A percentile compares a stretch with the other conserved stretches of the same genome.
Conservation (phyloP, 53 echinoderm and acorn worm genomes). For the Crossaster papposus region DNA sequence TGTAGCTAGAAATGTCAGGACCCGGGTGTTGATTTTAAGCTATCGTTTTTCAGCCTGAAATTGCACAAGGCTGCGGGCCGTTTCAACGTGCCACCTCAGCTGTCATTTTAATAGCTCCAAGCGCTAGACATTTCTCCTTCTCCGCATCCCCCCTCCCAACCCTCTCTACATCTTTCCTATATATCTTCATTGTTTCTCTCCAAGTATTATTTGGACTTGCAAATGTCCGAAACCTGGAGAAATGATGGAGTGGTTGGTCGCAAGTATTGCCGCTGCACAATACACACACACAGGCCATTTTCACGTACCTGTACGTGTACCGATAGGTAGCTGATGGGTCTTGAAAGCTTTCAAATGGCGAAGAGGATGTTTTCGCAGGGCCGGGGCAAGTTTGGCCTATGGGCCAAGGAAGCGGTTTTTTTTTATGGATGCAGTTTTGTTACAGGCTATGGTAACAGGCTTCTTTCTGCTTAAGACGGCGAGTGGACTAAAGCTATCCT, state of each 20-base stretch:
- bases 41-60: conserved; percentile 43
- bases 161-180: neutral
- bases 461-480: neutral
- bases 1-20: conserved; percentile 15
- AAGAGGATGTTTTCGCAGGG: conserved; percentile 3
- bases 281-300: neutral
- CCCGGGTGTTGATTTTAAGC: conserved; percentile 46
- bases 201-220: conserved; percentile 32
- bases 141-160: too few species aligned
- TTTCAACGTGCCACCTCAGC: neutral
- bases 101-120: conserved; percentile 54
- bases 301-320: too few species aligned
- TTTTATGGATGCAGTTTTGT: neutral
- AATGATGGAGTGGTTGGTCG: conserved; percentile 23
- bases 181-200: conserved; percentile 21
- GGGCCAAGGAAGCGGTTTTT: too few species aligned
- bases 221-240: conserved; percentile 7
- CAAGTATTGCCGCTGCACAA: conserved; percentile 11
- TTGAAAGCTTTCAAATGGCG: conserved; percentile 15
- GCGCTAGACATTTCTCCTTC: conserved; percentile 9
- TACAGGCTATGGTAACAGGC: conserved; percentile 1
- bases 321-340: conserved; percentile 1
- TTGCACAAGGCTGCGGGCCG: conserved; percentile 21
- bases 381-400: conserved; percentile 22
- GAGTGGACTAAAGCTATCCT: neutral